A percentile compares a stretch with the other conserved stretches of the same genome.
These are phyloP conservation scores for Eupeodes latifasciatus DNA, from an alignment of 2,888 invertebrate genomes.

Conservation along the genomic window DNA sequence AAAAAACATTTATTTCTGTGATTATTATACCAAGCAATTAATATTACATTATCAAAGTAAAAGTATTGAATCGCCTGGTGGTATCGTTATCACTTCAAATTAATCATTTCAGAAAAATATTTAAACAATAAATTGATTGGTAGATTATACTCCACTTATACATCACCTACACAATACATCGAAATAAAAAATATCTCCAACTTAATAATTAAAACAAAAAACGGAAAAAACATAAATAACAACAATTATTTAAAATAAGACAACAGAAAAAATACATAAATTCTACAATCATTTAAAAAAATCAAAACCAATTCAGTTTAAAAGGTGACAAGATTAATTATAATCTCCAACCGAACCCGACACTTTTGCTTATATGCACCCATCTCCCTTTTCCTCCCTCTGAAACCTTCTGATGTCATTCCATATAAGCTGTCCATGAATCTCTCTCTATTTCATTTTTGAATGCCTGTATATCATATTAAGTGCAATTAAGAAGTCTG, in stretches of 20 bases:
- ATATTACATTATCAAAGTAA: background rate
- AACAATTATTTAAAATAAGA: background rate
- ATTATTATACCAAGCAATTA: background rate
- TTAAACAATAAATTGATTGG: background rate
- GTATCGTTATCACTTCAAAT: background rate
- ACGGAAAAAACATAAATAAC: slow-evolving; percentile 2
- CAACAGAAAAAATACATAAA: background rate
- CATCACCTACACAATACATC: background rate
- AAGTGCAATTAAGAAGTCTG: slow-evolving; percentile 69
- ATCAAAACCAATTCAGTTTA: slow-evolving; percentile 17
- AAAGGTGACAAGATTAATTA: slow-evolving; percentile 52
- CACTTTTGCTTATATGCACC: background rate
- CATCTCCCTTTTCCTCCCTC: background rate
- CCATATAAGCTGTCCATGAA: slow-evolving; percentile 16
- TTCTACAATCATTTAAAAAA: slow-evolving; percentile 25
- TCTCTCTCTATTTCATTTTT: slow-evolving; percentile 16
- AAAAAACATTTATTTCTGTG: background rate
- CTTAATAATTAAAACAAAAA: slow-evolving; percentile 2
- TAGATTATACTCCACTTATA: background rate
- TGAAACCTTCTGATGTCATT: slow-evolving; percentile 13
- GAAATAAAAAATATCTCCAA: background rate
- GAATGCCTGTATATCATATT: slow-evolving; percentile 63
- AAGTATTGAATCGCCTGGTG: background rate
- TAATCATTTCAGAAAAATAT: slow-evolving; percentile 19
- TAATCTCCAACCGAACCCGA: slow-evolving; percentile 46